Conservation (phyloP, 2,797 vertebrate genomes). For the Esox lucius region DNA sequence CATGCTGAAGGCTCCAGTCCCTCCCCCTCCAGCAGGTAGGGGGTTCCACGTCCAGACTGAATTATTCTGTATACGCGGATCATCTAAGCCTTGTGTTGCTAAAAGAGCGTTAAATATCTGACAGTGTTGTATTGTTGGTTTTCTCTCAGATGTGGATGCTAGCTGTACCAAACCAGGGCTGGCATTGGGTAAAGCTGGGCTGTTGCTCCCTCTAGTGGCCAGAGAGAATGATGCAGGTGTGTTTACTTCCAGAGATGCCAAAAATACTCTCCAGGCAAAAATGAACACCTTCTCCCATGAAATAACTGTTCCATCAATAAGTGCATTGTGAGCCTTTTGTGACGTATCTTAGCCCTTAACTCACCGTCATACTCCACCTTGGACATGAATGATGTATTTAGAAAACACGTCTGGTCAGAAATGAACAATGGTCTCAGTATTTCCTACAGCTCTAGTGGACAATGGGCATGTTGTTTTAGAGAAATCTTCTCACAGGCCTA, state of each 20-base stretch:
- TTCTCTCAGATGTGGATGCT: slow-evolving; percentile 35
- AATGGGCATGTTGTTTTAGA: background rate
- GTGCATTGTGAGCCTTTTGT: background rate
- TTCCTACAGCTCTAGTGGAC: background rate
- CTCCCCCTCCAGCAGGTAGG: slow-evolving; percentile 61
- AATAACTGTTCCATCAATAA: background rate
- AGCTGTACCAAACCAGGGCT: slow-evolving; percentile 36
- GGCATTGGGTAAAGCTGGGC: slow-evolving; percentile 29
- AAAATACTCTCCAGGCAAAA: background rate
- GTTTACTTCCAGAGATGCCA: background rate
- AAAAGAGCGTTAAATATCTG: background rate
- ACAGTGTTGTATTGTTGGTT: background rate
- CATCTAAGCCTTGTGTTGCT: background rate
- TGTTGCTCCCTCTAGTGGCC: slow-evolving; percentile 18
- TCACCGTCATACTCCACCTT: background rate
- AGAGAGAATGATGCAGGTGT: slow-evolving; percentile 58
- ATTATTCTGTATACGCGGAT: background rate
- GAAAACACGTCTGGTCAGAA: background rate
- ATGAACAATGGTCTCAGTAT: background rate
- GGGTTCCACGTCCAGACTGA: background rate
- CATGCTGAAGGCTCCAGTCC: slow-evolving; percentile 79
- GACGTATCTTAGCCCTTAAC: background rate
- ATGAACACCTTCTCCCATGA: background rate
- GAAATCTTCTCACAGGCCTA: background rate
- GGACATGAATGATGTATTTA: background rate